phyloP scores from a whole-genome alignment of 1,140 invertebrate genomes.

The Oppia nitens region DNA sequence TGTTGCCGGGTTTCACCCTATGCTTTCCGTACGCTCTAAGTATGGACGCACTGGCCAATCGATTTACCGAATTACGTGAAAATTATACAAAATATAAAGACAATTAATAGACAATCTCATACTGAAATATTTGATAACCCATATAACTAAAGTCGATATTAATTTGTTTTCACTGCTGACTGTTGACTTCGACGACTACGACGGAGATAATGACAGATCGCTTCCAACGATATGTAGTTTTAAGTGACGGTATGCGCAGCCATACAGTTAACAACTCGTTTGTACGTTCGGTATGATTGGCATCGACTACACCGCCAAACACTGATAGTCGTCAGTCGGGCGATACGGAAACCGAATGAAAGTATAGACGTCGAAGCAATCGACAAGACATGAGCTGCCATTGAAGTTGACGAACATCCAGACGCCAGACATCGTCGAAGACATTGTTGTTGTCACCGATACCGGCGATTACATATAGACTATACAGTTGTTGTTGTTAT shows the following conservation, averaged over 20 bases:
- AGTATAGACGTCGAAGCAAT: conserved; percentile 56
- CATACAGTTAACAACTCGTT: conserved; percentile 37
- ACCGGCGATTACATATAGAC: conserved; percentile 58
- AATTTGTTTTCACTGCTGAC: too few relatives aligned
- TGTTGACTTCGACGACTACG: too few relatives aligned
- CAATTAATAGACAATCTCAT: too few relatives aligned
- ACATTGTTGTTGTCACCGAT: conserved; percentile 39
- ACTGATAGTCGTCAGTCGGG: conserved; percentile 29
- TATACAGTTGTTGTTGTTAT: too few relatives aligned
- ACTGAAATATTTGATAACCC: too few relatives aligned
- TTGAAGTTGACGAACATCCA: conserved; percentile 48
- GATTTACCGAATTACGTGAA: too few relatives aligned
- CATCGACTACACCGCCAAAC: conserved; percentile 31
- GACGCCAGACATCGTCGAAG: conserved; percentile 58
- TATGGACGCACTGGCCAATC: too few relatives aligned
- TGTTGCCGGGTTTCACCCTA: too few relatives aligned
- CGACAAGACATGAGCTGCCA: conserved; percentile 40
- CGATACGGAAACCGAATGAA: conserved; percentile 61
- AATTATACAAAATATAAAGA: too few relatives aligned
- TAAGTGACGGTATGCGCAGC: conserved; percentile 62
- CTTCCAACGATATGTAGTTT: conserved; percentile 70
- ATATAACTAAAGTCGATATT: too few relatives aligned
- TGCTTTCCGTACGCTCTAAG: too few relatives aligned
- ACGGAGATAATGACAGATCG: conserved; percentile 37
- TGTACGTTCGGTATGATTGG: conserved; percentile 22